Conservation (phyloP, 1,140 invertebrate genomes). For the Achroia grisella region DNA sequence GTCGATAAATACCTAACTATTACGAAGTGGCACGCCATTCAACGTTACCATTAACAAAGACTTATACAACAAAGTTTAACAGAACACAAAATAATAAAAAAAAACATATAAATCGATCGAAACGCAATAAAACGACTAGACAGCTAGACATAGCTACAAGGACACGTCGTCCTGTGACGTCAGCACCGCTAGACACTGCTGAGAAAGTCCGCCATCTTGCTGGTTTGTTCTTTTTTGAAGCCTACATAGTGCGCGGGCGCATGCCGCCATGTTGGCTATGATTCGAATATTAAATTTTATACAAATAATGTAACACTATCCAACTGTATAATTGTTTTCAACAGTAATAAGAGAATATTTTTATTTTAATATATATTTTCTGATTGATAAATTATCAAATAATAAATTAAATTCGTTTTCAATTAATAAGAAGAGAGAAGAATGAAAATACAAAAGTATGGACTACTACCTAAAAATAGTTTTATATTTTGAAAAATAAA, state of each 20-base stretch:
- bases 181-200: slow-evolving; percentile 63
- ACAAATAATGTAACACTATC: not conserved
- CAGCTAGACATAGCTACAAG: slow-evolving; percentile 46
- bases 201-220: slow-evolving; percentile 67
- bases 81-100: not conserved
- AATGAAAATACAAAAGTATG: too few species aligned
- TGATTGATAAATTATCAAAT: too few species aligned
- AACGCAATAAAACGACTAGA: slow-evolving; percentile 21
- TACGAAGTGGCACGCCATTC: not conserved
- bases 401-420: too few species aligned
- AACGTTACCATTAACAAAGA: not conserved
- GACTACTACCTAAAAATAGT: too few species aligned
- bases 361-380: too few species aligned
- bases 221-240: slow-evolving; percentile 60
- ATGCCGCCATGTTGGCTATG: slow-evolving; percentile 34
- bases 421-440: too few species aligned
- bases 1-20: not conserved
- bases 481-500: too few species aligned
- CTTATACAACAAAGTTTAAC: not conserved
- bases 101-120: not conserved
- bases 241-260: slow-evolving; percentile 57
- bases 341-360: too few species aligned
- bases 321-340: not conserved
- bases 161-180: slow-evolving; percentile 67
- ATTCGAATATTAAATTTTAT: slow-evolving; percentile 8